Conservation (phyloP, 1,140 invertebrate genomes). For the Parapsyche elsis region DNA sequence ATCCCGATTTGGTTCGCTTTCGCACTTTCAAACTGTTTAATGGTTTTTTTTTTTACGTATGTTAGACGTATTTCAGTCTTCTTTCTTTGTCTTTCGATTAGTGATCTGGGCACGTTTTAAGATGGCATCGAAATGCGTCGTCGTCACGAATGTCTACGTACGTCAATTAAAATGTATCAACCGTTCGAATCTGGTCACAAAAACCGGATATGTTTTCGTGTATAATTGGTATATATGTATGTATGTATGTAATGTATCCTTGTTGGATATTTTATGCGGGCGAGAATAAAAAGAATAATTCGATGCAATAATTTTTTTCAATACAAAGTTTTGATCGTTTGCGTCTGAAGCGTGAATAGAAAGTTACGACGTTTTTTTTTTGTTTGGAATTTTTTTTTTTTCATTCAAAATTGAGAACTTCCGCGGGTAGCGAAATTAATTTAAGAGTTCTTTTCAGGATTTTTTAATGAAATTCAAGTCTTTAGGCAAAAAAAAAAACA, state of each 20-base stretch:
- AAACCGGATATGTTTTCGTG: constrained; percentile 18
- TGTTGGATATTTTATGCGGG: too few relatives aligned
- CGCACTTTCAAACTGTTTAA: too few relatives aligned
- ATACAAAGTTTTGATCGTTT: too few relatives aligned
- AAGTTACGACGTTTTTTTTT: background rate
- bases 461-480: constrained; percentile 15
- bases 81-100: background rate
- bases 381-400: background rate
- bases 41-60: too few relatives aligned
- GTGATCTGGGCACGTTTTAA: background rate
- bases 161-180: constrained; percentile 19
- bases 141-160: background rate
- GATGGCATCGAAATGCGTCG: constrained; percentile 10
- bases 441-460: background rate
- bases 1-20: too few relatives aligned
- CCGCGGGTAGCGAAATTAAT: background rate
- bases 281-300: too few relatives aligned
- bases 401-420: background rate
- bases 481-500: too few relatives aligned
- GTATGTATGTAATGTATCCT: background rate
- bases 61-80: too few relatives aligned
- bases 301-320: too few relatives aligned
- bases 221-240: background rate
- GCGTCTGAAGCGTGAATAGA: too few relatives aligned
- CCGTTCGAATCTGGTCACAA: constrained; percentile 10